Conservation (phyloP, 2,797 vertebrate species). For the Arremon brunneinucha region DNA sequence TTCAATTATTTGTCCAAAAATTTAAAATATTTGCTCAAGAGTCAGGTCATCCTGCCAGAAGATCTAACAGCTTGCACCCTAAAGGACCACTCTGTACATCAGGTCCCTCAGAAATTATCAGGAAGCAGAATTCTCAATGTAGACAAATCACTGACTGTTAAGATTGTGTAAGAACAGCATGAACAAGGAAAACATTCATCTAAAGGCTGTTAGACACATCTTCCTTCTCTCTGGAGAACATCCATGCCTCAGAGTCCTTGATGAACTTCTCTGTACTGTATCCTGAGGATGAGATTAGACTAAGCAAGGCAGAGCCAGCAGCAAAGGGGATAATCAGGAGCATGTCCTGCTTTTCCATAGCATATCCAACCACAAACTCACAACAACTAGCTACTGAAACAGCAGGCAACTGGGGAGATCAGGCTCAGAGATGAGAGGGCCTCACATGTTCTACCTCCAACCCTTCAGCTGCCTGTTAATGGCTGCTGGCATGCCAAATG, state of each 20-base stretch:
- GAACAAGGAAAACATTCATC: background rate
- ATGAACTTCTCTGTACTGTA: background rate
- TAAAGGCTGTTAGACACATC: background rate
- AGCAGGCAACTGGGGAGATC: background rate
- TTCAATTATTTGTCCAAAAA: conserved; percentile 35
- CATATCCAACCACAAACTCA: background rate
- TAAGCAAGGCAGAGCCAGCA: background rate
- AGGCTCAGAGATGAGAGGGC: background rate
- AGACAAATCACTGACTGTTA: background rate
- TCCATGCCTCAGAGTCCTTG: background rate
- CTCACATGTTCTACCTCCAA: background rate
- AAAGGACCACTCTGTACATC: background rate
- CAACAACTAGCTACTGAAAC: background rate
- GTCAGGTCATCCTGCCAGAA: background rate
- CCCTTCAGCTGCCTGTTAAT: background rate
- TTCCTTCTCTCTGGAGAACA: background rate
- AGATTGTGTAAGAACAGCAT: background rate
- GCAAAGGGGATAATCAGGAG: background rate
- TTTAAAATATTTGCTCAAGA: conserved; percentile 1
- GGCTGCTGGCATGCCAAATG: background rate
- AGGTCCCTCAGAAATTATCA: background rate
- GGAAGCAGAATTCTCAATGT: background rate
- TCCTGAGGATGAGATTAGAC: background rate
- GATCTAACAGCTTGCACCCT: background rate
- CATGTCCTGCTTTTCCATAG: background rate